Percentiles rank a stretch among this genome's conserved stretches.
phyloP scores from a whole-genome alignment of 37 sponge, comb jelly and placozoan genomes.

The Theonella swinhoei region DNA sequence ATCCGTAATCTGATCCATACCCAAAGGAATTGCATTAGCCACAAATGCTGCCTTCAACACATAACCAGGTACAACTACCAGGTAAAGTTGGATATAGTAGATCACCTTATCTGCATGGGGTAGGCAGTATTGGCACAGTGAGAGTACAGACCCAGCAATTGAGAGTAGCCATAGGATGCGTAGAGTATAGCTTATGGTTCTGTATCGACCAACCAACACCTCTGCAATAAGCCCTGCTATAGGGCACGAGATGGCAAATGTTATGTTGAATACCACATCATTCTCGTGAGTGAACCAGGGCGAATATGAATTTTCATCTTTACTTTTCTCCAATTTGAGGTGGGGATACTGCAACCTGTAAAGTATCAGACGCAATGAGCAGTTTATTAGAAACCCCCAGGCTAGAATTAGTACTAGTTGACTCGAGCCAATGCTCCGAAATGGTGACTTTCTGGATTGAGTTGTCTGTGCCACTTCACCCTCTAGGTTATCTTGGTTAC shows the following conservation, averaged over 20 bases:
- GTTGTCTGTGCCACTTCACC: slow-evolving; percentile 92
- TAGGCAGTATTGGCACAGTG: not conserved
- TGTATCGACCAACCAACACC: not conserved
- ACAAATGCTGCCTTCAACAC: not conserved
- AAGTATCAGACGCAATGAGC: not conserved
- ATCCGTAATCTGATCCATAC: not conserved
- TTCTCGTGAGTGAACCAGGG: not conserved
- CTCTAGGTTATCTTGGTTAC: no score
- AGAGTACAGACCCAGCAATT: not conserved
- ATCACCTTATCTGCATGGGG: not conserved
- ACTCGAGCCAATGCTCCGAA: not conserved
- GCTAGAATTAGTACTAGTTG: not conserved
- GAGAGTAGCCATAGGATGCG: not conserved
- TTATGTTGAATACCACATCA: not conserved
- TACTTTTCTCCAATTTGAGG: not conserved
- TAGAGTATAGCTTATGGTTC: not conserved
- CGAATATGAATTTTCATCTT: not conserved
- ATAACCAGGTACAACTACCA: not conserved
- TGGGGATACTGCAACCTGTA: not conserved
- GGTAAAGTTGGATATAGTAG: not conserved
- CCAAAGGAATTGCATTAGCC: not conserved
- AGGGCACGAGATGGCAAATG: not conserved
- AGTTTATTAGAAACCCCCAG: not conserved
- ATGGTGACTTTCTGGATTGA: not conserved
- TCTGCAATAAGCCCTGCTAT: not conserved